Conservation (phyloP, 2,888 invertebrate species). For the Globia sparganii region DNA sequence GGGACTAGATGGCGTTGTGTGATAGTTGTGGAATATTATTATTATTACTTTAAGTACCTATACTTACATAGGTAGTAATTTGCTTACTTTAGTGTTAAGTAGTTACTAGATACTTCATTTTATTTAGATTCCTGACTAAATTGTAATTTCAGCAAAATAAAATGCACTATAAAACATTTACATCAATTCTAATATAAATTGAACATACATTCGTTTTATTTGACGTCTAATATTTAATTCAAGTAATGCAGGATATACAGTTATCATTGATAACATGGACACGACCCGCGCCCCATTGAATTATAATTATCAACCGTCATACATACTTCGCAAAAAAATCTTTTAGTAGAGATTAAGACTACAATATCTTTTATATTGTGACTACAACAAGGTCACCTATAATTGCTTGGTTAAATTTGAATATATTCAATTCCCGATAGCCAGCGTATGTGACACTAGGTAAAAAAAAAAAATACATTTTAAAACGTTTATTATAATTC, state of each 20-base stretch:
- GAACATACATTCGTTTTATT: neutral
- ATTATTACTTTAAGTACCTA: too few relatives aligned
- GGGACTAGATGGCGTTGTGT: too few relatives aligned
- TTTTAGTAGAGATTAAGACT: neutral
- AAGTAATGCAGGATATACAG: slow-evolving; percentile 7
- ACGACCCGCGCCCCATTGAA: slow-evolving; percentile 4
- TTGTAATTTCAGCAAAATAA: neutral
- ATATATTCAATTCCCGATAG: neutral
- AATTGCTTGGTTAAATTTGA: neutral
- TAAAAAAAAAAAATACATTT: neutral
- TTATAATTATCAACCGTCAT: slow-evolving; percentile 4
- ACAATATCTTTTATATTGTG: too few relatives aligned
- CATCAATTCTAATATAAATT: neutral
- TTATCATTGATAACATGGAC: slow-evolving; percentile 15
- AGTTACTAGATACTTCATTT: too few relatives aligned
- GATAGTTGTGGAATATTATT: too few relatives aligned
- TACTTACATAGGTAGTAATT: too few relatives aligned
- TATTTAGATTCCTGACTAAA: too few relatives aligned
- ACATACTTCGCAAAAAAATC: slow-evolving; percentile 4
- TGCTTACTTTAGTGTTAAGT: too few relatives aligned
- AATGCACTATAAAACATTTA: neutral
- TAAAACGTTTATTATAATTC: too few relatives aligned
- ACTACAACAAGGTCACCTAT: too few relatives aligned
- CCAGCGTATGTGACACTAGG: neutral
- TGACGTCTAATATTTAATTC: slow-evolving; percentile 22